A percentile compares a stretch with the other conserved stretches of the same genome.
Conservation (phyloP, 1,140 invertebrate species). For the Spodoptera frugiperda region DNA sequence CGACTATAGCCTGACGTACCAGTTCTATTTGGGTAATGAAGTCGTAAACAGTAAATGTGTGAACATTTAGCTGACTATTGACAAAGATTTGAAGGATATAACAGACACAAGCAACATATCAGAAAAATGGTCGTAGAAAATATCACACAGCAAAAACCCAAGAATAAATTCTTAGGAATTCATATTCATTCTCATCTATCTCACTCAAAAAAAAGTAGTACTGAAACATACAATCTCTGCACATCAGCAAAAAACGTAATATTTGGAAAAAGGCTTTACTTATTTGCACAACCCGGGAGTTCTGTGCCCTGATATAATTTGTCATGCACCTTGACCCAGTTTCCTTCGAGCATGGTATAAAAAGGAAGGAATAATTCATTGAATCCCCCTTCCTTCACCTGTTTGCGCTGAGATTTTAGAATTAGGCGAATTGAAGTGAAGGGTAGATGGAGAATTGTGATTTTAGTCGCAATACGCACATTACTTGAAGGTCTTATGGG, state of each 20-base stretch:
- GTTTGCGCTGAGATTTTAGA: constrained; percentile 50
- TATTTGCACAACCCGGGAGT: constrained; percentile 68
- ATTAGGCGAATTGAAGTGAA: constrained; percentile 44
- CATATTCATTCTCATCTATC: constrained; percentile 46
- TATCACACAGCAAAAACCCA: constrained; percentile 6
- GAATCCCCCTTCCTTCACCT: constrained; percentile 48
- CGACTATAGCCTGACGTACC: neutral
- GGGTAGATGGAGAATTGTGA: constrained; percentile 36
- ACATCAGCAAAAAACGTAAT: constrained; percentile 57
- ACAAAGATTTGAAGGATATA: too few species aligned
- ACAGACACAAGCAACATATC: too few species aligned
- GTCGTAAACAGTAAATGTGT: neutral
- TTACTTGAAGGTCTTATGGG: neutral
- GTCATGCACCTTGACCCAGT: constrained; percentile 75
- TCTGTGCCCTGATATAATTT: constrained; percentile 72
- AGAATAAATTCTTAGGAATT: constrained; percentile 37
- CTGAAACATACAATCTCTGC: constrained; percentile 40
- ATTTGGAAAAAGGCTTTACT: constrained; percentile 70
- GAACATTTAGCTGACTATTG: neutral
- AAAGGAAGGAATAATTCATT: constrained; percentile 56
- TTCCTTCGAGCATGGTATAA: constrained; percentile 57
- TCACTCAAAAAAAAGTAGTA: constrained; percentile 40
- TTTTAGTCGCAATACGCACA: constrained; percentile 5
- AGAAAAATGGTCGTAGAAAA: too few species aligned
- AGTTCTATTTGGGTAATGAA: constrained; percentile 4